A percentile compares a stretch with the other conserved stretches of the same genome.
Conservation (phyloP, 2,888 invertebrate species). For the Spilarctia lutea region DNA sequence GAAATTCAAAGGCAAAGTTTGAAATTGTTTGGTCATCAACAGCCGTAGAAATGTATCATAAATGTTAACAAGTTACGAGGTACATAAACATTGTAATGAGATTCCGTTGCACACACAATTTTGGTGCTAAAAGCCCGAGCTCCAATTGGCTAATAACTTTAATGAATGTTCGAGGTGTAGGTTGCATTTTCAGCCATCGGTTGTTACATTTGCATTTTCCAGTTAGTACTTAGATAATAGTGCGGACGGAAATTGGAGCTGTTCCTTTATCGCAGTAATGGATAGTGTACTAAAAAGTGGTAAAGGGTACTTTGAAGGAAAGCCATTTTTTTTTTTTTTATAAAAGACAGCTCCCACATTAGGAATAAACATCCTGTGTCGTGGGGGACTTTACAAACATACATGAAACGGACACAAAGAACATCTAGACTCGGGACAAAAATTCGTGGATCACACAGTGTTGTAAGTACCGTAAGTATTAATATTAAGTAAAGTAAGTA, state of each 20-base stretch:
- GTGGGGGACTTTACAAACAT: too few species aligned
- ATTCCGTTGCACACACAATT: constrained; percentile 28
- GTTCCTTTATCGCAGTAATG: not conserved
- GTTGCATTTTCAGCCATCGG: not conserved
- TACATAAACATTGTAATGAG: constrained; percentile 31
- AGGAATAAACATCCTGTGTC: too few species aligned
- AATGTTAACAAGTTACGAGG: constrained; percentile 25
- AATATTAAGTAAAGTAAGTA: too few species aligned
- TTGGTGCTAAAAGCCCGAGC: constrained; percentile 5
- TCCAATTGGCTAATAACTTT: not conserved
- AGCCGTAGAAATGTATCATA: constrained; percentile 14
- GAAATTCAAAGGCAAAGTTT: not conserved
- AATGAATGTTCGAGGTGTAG: not conserved
- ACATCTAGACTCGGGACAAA: too few species aligned
- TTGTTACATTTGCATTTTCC: not conserved
- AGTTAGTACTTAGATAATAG: not conserved
- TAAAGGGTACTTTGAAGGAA: not conserved
- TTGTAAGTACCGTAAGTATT: too few species aligned
- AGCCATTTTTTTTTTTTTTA: too few species aligned
- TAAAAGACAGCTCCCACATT: too few species aligned
- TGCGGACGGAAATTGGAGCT: not conserved
- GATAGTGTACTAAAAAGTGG: not conserved
- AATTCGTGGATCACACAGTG: too few species aligned
- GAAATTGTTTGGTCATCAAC: constrained; percentile 6
- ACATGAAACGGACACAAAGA: too few species aligned